Percentiles rank a stretch among this genome's conserved stretches.
Evolutionary conservation across 2,888 invertebrate species (phyloP).

Genomic region (Chrysodeixis includens): DNA sequence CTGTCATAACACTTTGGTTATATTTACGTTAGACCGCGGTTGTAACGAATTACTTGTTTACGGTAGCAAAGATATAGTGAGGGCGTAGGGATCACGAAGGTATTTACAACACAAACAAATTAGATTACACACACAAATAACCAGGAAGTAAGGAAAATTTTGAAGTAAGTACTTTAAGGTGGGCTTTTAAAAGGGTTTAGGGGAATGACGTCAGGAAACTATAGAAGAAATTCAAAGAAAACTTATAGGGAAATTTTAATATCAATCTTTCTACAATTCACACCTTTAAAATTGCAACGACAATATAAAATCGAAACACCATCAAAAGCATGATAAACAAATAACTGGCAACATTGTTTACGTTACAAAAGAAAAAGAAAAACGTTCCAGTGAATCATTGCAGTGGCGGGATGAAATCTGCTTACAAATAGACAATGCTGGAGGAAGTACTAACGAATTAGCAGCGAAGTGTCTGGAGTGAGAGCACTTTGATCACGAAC

Average conservation of each 20-base stretch:
- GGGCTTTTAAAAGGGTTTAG: not conserved
- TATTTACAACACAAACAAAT: not conserved
- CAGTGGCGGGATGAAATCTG: constrained; percentile 48
- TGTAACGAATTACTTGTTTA: constrained; percentile 25
- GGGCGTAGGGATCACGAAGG: constrained; percentile 8
- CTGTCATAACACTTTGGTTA: constrained; percentile 36
- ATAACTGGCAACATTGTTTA: constrained; percentile 49
- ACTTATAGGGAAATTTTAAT: not conserved
- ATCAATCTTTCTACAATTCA: not conserved
- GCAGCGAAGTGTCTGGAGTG: constrained; percentile 50
- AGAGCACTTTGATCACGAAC: constrained; percentile 79
- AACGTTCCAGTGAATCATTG: constrained; percentile 57
- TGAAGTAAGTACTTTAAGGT: not conserved
- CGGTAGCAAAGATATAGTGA: constrained; percentile 12
- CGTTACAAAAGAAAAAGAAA: constrained; percentile 48
- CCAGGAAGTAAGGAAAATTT: not conserved
- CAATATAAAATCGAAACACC: constrained; percentile 1
- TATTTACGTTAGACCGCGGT: constrained; percentile 34
- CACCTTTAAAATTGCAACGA: constrained; percentile 3
- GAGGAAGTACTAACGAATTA: constrained; percentile 64
- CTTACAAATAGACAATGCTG: constrained; percentile 76
- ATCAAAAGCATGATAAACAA: constrained; percentile 44
- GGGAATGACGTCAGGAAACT: not conserved
- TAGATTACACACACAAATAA: not conserved
- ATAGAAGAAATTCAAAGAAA: not conserved